Conservation (phyloP, 2,888 invertebrate species). For the Clepsis dumicolana region DNA sequence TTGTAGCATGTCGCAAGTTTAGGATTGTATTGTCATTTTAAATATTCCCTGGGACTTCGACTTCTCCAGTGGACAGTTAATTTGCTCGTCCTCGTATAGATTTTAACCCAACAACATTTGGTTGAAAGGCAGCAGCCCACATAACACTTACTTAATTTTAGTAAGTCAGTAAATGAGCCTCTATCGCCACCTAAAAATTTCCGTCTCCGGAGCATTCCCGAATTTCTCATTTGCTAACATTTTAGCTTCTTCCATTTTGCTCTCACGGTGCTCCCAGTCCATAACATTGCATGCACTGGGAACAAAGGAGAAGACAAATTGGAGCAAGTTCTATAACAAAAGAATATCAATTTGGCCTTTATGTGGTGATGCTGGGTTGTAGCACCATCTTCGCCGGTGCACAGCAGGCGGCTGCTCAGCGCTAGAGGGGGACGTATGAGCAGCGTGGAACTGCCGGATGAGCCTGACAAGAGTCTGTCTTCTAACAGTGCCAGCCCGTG, state of each 20-base stretch:
- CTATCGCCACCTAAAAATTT: not conserved
- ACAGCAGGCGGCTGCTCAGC: slow-evolving; percentile 92
- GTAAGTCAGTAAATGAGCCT: not conserved
- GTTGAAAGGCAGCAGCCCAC: no score
- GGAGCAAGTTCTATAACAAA: not conserved
- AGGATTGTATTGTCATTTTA: no score
- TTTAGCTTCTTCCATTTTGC: not conserved
- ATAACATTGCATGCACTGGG: not conserved
- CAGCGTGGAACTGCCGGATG: slow-evolving; percentile 96
- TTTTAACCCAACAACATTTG: no score
- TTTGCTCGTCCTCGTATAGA: no score
- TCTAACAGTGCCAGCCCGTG: slow-evolving; percentile 97
- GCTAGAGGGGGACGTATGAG: slow-evolving; percentile 95
- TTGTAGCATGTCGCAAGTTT: no score
- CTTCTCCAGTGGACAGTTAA: no score
- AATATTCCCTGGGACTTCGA: no score
- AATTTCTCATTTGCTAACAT: not conserved
- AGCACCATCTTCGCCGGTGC: slow-evolving; percentile 97
- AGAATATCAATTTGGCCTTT: not conserved
- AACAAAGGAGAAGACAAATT: not conserved
- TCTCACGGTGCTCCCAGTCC: not conserved
- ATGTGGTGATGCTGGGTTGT: slow-evolving; percentile 47
- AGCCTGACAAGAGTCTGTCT: slow-evolving; percentile 95
- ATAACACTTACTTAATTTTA: no score
- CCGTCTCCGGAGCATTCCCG: not conserved